These are phyloP conservation scores for Cosmopolites sordidus DNA, from an alignment of 2,888 invertebrate genomes.

Conservation along the genomic window DNA sequence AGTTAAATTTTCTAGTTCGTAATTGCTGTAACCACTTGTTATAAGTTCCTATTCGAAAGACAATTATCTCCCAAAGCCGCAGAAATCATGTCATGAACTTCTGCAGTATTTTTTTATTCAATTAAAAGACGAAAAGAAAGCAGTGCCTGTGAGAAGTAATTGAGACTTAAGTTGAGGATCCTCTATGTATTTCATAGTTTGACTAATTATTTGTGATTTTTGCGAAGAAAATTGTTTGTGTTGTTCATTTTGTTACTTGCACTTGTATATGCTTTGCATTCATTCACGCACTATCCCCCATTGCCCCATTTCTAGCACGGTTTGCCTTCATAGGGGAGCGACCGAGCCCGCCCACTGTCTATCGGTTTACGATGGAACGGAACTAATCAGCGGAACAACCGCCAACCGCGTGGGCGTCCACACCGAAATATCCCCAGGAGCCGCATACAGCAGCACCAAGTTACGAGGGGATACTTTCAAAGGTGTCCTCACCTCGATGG, in stretches of 20 bases:
- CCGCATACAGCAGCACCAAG: conserved; percentile 78
- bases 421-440: conserved; percentile 65
- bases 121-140: no score
- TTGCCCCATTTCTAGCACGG: conserved; percentile 17
- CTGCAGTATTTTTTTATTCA: no score
- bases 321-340: conserved; percentile 62
- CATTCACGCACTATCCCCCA: neutral
- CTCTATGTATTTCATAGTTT: no score
- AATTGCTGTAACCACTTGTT: no score
- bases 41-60: no score
- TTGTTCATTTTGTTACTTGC: neutral
- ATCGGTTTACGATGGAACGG: conserved; percentile 65
- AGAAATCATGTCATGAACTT: no score
- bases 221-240: no score
- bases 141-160: no score
- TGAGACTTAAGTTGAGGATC: no score
- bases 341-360: conserved; percentile 92
- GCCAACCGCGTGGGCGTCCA: conserved; percentile 89
- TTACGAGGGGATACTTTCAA: conserved; percentile 85
- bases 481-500: conserved; percentile 87
- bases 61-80: no score
- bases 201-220: no score
- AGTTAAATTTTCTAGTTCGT: no score
- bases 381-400: conserved; percentile 86
- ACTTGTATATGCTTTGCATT: conserved; percentile 5